phyloP scores from a whole-genome alignment of 2,888 invertebrate genomes.

The Eubasilissa splendida region DNA sequence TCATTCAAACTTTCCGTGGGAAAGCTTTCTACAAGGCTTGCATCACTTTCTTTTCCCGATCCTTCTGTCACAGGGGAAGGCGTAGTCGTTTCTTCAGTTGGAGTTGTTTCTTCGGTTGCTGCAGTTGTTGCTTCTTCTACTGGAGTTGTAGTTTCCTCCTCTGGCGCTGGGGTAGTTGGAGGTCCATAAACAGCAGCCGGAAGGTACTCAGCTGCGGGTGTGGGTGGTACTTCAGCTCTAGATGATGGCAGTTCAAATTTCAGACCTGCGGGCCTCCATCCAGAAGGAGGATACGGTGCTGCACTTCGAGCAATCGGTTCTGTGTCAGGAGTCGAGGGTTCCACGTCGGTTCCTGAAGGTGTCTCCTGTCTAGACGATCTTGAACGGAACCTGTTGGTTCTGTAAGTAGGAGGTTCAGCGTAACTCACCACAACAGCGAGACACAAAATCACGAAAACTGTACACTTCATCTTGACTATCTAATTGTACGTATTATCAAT shows the following conservation, averaged over 20 bases:
- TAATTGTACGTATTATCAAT: background rate
- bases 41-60: constrained; percentile 9
- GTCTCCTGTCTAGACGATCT: constrained; percentile 30
- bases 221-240: constrained; percentile 62
- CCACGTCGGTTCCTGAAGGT: constrained; percentile 35
- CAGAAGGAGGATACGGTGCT: constrained; percentile 64
- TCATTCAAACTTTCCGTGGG: constrained; percentile 12
- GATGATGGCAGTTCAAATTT: constrained; percentile 67
- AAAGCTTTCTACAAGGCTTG: background rate
- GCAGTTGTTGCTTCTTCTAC: constrained; percentile 33
- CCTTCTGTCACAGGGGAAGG: constrained; percentile 16
- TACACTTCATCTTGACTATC: constrained; percentile 49
- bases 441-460: constrained; percentile 36
- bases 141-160: constrained; percentile 58
- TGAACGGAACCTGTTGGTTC: constrained; percentile 35
- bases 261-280: constrained; percentile 68
- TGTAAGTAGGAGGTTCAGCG: constrained; percentile 48
- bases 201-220: constrained; percentile 46
- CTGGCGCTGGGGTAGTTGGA: constrained; percentile 58
- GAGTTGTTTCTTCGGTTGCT: constrained; percentile 1
- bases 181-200: constrained; percentile 48
- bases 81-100: constrained; percentile 2
- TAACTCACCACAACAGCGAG: constrained; percentile 20
- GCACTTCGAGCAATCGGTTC: background rate
- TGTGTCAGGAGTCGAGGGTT: constrained; percentile 27